Percentiles rank a stretch among this genome's conserved stretches.
Conservation (phyloP, 2,888 invertebrate genomes). For the Scaptomyza flava region DNA sequence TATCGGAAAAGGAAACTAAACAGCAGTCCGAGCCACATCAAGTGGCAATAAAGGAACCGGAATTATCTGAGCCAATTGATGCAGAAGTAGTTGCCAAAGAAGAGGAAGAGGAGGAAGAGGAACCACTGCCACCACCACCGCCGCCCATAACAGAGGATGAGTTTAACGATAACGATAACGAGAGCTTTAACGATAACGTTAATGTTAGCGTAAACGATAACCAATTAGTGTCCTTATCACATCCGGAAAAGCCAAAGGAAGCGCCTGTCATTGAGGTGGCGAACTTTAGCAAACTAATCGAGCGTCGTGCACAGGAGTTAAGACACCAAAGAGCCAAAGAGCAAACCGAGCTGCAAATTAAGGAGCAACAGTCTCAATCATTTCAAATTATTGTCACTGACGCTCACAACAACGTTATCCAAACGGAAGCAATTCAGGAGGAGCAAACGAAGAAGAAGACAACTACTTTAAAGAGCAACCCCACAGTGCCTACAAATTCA, state of each 20-base stretch:
- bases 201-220: constrained; percentile 31
- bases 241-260: constrained; percentile 77
- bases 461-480: constrained; percentile 12
- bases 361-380: constrained; percentile 36
- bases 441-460: constrained; percentile 12
- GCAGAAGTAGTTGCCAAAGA: constrained; percentile 7
- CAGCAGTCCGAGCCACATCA: constrained; percentile 28
- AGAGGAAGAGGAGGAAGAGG: constrained; percentile 22
- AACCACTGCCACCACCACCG: constrained; percentile 60
- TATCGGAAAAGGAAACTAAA: constrained; percentile 41
- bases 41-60: constrained; percentile 35
- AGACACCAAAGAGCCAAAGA: constrained; percentile 45
- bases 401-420: constrained; percentile 83
- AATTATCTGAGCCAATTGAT: constrained; percentile 29
- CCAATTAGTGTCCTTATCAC: constrained; percentile 39
- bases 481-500: constrained; percentile 10
- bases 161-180: constrained; percentile 17
- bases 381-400: constrained; percentile 84
- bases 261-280: constrained; percentile 81
- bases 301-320: constrained; percentile 79
- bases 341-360: constrained; percentile 6
- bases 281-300: constrained; percentile 80
- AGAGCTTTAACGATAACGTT: constrained; percentile 6
- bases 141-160: constrained; percentile 49
- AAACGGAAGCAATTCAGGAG: constrained; percentile 81